phyloP scores from a whole-genome alignment of 2,797 vertebrate genomes.

The Amniataba percoides region DNA sequence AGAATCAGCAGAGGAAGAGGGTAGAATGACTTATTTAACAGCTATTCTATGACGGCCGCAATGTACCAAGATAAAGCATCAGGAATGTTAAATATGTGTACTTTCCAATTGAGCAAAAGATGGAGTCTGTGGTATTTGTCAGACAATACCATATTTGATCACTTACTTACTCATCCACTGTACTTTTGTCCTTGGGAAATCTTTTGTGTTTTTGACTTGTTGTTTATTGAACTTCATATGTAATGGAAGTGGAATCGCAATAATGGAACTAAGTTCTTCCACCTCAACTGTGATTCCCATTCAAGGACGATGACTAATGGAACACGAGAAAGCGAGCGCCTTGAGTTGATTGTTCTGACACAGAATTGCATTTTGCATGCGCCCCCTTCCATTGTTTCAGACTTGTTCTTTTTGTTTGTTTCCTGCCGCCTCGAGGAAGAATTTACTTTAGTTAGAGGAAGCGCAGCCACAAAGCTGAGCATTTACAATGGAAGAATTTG shows the following conservation, averaged over 20 bases:
- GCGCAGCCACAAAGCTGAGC: conserved; percentile 31
- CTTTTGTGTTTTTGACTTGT: conserved; percentile 11
- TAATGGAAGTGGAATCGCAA: conserved; percentile 50
- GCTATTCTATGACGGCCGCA: conserved; percentile 42
- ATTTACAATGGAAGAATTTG: conserved; percentile 65
- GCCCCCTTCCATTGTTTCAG: conserved; percentile 66
- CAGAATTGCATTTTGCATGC: conserved; percentile 35
- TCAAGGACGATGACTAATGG: conserved; percentile 68
- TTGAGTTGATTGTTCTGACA: conserved; percentile 57
- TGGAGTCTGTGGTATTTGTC: conserved; percentile 17
- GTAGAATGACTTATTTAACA: conserved; percentile 53
- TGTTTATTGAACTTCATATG: conserved; percentile 34
- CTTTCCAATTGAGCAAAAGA: conserved; percentile 5
- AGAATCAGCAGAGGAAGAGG: conserved; percentile 36
- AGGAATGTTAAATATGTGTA: conserved; percentile 53
- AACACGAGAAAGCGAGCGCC: conserved; percentile 41
- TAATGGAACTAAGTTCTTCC: conserved; percentile 46
- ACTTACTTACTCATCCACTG: conserved; percentile 19
- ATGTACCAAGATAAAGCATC: conserved; percentile 29
- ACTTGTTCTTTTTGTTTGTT: conserved; percentile 56
- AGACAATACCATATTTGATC: conserved; percentile 24
- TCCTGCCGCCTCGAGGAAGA: conserved; percentile 56
- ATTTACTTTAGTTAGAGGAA: conserved; percentile 59
- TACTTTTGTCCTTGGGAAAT: conserved; percentile 38
- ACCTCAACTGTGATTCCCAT: conserved; percentile 45